phyloP scores from a whole-genome alignment of 2,797 vertebrate species.

The Zenarchopterus dispar region DNA sequence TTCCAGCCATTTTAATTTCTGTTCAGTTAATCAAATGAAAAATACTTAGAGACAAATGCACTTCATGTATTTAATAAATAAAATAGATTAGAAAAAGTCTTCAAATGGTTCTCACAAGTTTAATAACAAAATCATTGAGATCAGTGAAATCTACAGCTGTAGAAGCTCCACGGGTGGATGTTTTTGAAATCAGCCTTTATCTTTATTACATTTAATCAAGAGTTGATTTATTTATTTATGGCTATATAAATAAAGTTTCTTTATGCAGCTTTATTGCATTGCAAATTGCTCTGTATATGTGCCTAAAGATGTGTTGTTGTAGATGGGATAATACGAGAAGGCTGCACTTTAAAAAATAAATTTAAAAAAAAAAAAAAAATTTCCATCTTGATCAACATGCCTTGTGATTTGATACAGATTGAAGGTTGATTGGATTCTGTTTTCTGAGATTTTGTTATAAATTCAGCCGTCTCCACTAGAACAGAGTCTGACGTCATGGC shows the following conservation, averaged over 20 bases:
- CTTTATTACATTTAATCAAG: slow-evolving; percentile 26
- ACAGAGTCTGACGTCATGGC: slow-evolving; percentile 26
- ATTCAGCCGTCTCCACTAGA: slow-evolving; percentile 26
- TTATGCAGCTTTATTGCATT: slow-evolving; percentile 63
- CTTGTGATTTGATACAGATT: slow-evolving; percentile 31
- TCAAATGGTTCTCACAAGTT: no score
- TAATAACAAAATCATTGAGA: no score
- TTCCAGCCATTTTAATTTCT: slow-evolving; percentile 5
- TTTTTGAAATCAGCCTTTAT: slow-evolving; percentile 7
- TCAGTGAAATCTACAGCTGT: no score
- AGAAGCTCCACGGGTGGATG: no score
- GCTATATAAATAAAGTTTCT: slow-evolving; percentile 26
- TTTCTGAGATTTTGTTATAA: slow-evolving; percentile 31
- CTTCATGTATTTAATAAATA: neutral
- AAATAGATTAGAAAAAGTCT: no score
- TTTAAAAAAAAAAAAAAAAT: neutral
- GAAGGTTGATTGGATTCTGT: slow-evolving; percentile 14
- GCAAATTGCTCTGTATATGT: slow-evolving; percentile 68
- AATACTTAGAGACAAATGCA: neutral
- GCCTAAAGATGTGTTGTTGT: slow-evolving; percentile 69
- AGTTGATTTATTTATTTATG: slow-evolving; percentile 20
- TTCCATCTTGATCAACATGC: slow-evolving; percentile 34
- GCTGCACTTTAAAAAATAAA: slow-evolving; percentile 54
- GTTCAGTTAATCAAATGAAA: neutral
- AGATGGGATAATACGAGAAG: slow-evolving; percentile 25